A percentile compares a stretch with the other conserved stretches of the same genome.
Conservation (phyloP, 2,797 vertebrate genomes). For the Iguana delicatissima region DNA sequence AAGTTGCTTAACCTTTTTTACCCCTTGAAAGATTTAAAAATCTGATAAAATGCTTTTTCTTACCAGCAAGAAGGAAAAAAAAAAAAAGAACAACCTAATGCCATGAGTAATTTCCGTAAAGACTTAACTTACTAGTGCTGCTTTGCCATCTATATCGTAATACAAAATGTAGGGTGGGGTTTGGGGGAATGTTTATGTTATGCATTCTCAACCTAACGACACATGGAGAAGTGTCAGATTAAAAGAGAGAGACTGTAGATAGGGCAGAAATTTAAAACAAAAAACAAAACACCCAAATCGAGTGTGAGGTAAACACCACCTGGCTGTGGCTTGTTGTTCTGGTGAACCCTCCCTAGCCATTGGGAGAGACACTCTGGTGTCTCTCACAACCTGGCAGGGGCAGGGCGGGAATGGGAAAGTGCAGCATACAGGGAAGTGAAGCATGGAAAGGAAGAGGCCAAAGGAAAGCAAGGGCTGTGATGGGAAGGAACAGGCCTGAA, state of each 20-base stretch:
- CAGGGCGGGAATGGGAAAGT: conserved; percentile 7
- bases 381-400: neutral
- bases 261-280: conserved; percentile 9
- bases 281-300: neutral
- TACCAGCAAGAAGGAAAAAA: too few relatives aligned
- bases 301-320: conserved; percentile 26
- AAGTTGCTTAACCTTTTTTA: neutral
- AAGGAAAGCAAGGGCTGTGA: neutral
- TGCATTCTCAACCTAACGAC: neutral
- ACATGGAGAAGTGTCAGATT: neutral
- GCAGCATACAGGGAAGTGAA: neutral
- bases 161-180: neutral
- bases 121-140: neutral
- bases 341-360: conserved; percentile 25
- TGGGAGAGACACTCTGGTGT: conserved; percentile 7
- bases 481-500: too few relatives aligned
- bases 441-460: neutral
- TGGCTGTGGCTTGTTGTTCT: conserved; percentile 26
- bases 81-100: neutral
- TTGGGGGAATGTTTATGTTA: neutral
- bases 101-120: neutral
- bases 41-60: neutral
- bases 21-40: neutral
- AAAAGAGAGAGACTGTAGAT: conserved; percentile 5
- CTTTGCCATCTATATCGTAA: neutral